Evolutionary conservation across 2,888 invertebrate species (phyloP).

Genomic region (Plebejus anna): DNA sequence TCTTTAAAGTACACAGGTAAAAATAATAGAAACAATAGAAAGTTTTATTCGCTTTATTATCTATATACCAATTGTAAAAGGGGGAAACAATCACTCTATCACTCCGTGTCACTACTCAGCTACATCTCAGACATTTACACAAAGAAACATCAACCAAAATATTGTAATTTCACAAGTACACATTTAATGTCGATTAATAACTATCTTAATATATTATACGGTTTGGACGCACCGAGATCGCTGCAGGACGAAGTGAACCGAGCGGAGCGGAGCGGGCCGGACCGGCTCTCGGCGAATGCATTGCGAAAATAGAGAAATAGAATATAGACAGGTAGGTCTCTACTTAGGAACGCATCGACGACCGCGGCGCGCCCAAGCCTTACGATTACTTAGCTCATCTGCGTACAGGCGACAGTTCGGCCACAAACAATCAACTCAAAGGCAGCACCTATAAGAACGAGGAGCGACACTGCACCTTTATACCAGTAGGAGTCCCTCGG

Average conservation of each 20-base stretch:
- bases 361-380: slow-evolving; percentile 53
- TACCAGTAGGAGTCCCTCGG: neutral
- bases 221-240: slow-evolving; percentile 55
- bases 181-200: slow-evolving; percentile 74
- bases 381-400: slow-evolving; percentile 54
- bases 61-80: slow-evolving; percentile 79
- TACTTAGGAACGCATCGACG: slow-evolving; percentile 44
- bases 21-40: slow-evolving; percentile 60
- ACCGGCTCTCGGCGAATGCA: slow-evolving; percentile 40
- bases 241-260: slow-evolving; percentile 36
- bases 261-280: slow-evolving; percentile 25
- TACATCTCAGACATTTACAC: slow-evolving; percentile 77
- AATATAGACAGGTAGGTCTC: slow-evolving; percentile 51
- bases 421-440: slow-evolving; percentile 51
- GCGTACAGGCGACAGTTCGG: slow-evolving; percentile 66
- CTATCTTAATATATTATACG: slow-evolving; percentile 64
- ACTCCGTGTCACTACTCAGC: slow-evolving; percentile 72
- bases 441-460: slow-evolving; percentile 26
- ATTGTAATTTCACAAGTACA: slow-evolving; percentile 78
- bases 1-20: neutral
- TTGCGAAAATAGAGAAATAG: slow-evolving; percentile 42
- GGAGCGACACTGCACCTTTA: slow-evolving; percentile 18
- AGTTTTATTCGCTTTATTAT: slow-evolving; percentile 75
- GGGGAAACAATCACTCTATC: slow-evolving; percentile 76
- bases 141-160: slow-evolving; percentile 77